Evolutionary conservation across 2,888 invertebrate genomes (phyloP).

Genomic region (Clostera curtula): DNA sequence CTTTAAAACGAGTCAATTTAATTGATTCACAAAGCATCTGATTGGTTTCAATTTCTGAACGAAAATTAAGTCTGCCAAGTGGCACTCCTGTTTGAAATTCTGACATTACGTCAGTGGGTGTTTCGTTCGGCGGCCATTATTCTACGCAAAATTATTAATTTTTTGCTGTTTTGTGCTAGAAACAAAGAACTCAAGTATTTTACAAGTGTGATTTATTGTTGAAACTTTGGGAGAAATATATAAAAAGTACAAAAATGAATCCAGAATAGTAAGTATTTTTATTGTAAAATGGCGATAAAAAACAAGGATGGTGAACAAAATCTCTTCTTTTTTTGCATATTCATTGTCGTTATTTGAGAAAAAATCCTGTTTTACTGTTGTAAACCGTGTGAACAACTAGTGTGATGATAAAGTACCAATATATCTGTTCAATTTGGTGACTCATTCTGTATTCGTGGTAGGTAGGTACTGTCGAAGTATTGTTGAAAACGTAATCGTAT

Average conservation of each 20-base stretch:
- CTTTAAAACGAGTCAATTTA: constrained; percentile 5
- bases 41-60: constrained; percentile 35
- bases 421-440: constrained; percentile 42
- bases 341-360: constrained; percentile 42
- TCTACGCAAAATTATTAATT: constrained; percentile 65
- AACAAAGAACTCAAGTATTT: constrained; percentile 60
- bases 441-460: constrained; percentile 59
- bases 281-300: constrained; percentile 37
- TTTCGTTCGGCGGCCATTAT: constrained; percentile 71
- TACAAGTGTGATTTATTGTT: constrained; percentile 38
- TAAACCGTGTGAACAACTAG: constrained; percentile 7
- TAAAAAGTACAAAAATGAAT: constrained; percentile 79
- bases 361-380: constrained; percentile 9
- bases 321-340: constrained; percentile 51
- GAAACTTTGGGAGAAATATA: constrained; percentile 49
- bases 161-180: constrained; percentile 62
- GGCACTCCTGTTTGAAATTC: constrained; percentile 66
- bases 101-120: constrained; percentile 74
- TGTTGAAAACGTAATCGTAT: constrained; percentile 52
- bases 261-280: constrained; percentile 87
- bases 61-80: constrained; percentile 65
- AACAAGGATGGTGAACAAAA: constrained; percentile 53
- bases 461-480: constrained; percentile 45
- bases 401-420: constrained; percentile 13
- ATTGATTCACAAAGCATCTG: too few relatives aligned